A percentile compares a stretch with the other conserved stretches of the same genome.
Evolutionary conservation across 64 coral and sea anemone genomes (phyloP).

Genomic region (Pachyseris speciosa): DNA sequence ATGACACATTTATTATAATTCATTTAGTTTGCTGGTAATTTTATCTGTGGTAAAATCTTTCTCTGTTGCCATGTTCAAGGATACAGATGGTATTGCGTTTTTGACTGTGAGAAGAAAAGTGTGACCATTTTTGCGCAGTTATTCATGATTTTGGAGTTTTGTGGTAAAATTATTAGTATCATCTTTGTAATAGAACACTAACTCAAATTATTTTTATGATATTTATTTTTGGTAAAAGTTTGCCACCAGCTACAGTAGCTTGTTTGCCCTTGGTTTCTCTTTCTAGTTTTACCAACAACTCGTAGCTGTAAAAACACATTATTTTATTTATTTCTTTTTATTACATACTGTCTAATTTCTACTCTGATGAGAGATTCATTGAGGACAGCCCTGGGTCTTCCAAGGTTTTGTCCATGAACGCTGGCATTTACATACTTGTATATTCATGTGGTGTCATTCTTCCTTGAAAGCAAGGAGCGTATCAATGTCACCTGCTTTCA

Average conservation of each 20-base stretch:
- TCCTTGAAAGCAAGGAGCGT: not conserved
- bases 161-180: not conserved
- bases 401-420: not conserved
- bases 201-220: not conserved
- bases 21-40: not conserved
- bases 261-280: not conserved
- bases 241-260: not conserved
- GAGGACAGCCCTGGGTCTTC: not conserved
- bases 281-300: not conserved
- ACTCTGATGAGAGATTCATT: not conserved
- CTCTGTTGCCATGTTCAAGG: not conserved
- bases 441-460: not conserved
- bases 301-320: no score
- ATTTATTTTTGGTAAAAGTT: not conserved
- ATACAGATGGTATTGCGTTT: not conserved
- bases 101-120: not conserved
- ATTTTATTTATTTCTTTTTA: not conserved
- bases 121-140: not conserved
- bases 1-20: no score
- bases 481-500: not conserved
- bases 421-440: not conserved
- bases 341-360: not conserved
- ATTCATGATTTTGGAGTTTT: not conserved
- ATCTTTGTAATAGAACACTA: not conserved
- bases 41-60: not conserved